Evolutionary conservation across 30 jellyfish, hydroid and myxozoan species (phyloP).

Genomic region (Hydractinia symbiolongicarpus): DNA sequence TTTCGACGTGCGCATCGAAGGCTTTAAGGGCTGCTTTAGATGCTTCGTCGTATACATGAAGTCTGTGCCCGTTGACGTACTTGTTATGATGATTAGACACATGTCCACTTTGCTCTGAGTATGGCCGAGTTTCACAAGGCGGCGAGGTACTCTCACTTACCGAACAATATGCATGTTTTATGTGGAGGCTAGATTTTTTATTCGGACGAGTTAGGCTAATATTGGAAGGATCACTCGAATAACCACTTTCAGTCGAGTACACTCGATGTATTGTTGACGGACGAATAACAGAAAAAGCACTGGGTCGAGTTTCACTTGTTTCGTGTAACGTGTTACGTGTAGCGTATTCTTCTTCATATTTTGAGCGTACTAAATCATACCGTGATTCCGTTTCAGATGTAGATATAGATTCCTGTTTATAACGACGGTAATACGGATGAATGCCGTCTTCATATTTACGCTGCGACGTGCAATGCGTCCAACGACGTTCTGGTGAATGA

Average conservation of each 20-base stretch:
- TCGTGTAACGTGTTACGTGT: background rate
- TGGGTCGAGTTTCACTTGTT: background rate
- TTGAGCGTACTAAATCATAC: background rate
- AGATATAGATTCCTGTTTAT: background rate
- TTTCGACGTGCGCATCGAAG: slow-evolving; percentile 21
- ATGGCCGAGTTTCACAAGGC: background rate
- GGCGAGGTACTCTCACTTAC: background rate
- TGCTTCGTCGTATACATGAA: slow-evolving; percentile 19
- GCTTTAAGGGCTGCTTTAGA: slow-evolving; percentile 16
- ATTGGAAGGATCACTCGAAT: slow-evolving; percentile 20
- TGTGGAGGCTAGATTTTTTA: background rate
- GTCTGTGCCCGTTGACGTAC: background rate
- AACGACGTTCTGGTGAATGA: background rate
- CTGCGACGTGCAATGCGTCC: background rate
- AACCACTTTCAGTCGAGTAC: background rate
- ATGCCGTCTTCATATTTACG: background rate
- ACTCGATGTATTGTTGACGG: background rate
- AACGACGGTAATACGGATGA: background rate
- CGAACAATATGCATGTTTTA: background rate
- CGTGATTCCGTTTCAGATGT: background rate
- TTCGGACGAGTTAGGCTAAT: background rate
- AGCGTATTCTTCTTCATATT: background rate
- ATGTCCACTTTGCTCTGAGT: background rate
- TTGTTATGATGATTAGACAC: background rate
- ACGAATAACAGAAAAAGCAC: slow-evolving; percentile 5